Percentiles rank a stretch among this genome's conserved stretches.
Conservation (phyloP, 2,113 vertebrate genomes). For the Raja brachyura region DNA sequence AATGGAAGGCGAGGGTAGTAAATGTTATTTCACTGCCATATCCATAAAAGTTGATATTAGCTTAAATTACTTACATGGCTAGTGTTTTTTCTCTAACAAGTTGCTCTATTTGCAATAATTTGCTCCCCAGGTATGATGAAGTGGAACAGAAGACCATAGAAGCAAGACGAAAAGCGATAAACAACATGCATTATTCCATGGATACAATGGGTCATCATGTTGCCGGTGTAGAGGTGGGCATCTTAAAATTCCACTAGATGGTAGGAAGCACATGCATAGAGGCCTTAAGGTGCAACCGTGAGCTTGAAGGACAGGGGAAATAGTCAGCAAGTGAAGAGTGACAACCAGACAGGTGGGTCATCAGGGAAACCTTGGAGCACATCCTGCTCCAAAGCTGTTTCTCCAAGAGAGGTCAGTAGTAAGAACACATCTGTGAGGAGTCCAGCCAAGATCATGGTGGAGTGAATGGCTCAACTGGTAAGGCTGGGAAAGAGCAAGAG, state of each 20-base stretch:
- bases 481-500: too few species aligned
- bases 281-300: too few species aligned
- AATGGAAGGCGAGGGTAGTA: neutral
- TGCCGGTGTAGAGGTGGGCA: neutral
- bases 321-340: too few species aligned
- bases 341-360: too few species aligned
- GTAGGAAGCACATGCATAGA: neutral
- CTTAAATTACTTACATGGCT: neutral
- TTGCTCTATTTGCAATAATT: neutral
- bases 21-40: neutral
- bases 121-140: neutral
- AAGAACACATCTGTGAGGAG: too few species aligned
- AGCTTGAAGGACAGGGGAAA: too few species aligned
- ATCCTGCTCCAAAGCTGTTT: too few species aligned
- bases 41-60: neutral
- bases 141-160: constrained; percentile 15
- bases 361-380: too few species aligned
- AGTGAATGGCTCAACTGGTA: too few species aligned
- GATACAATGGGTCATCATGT: constrained; percentile 17
- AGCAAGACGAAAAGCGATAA: neutral
- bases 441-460: too few species aligned
- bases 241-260: neutral
- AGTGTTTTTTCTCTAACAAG: too few species aligned
- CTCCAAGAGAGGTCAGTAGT: too few species aligned
- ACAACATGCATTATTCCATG: neutral